A percentile compares a stretch with the other conserved stretches of the same genome.
These are phyloP conservation scores for Megaceryle alcyon DNA, from an alignment of 2,797 vertebrate genomes.

Conservation along the genomic window DNA sequence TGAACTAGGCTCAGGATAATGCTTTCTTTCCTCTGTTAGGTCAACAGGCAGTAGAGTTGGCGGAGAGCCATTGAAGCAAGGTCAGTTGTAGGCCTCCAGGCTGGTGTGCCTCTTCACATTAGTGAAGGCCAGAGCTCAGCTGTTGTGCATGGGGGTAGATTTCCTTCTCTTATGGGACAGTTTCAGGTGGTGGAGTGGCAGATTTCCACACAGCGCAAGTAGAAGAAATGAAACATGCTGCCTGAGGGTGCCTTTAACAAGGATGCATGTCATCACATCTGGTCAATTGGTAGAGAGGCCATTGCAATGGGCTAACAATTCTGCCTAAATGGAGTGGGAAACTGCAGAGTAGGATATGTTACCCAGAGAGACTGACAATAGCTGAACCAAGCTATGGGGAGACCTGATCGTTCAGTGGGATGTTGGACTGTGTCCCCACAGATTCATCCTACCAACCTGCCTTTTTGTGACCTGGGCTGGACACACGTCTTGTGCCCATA, in stretches of 20 bases:
- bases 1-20: background rate
- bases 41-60: background rate
- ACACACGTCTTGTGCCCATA: background rate
- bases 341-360: background rate
- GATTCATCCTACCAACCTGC: background rate
- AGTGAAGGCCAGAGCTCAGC: background rate
- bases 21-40: background rate
- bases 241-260: background rate
- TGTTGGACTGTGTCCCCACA: background rate
- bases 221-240: background rate
- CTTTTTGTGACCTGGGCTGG: rapidly evolving
- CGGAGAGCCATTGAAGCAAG: background rate
- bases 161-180: background rate
- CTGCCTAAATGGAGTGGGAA: background rate
- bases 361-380: background rate
- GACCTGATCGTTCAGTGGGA: background rate
- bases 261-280: too few species aligned
- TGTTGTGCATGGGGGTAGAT: rapidly evolving
- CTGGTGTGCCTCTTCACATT: rapidly evolving
- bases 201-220: background rate
- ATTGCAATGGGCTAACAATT: too few species aligned
- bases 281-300: too few species aligned
- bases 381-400: background rate
- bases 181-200: too few species aligned
- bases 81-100: background rate